Base-by-base conservation (phyloP, 2,888 invertebrate genomes). In the Pandemis corylana region DNA sequence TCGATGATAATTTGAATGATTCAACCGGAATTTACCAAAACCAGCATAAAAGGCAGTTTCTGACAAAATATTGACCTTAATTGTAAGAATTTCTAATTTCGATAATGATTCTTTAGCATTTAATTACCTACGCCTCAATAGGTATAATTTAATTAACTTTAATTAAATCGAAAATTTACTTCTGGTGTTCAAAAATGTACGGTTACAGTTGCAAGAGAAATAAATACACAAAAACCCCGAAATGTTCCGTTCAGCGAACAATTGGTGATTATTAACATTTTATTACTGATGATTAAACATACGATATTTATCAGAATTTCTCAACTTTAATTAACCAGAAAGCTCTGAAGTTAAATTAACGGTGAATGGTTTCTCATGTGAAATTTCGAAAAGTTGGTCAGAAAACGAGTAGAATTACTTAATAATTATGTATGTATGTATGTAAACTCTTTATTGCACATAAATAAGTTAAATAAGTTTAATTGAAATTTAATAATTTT, bases 271-370 rank as follows among this genome's bases (percentile, higher is more conserved):
- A n/a, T 42, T 12, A 46, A 44, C 56, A 20, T 59, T 68, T 59
- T 59, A 59, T 68, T 46, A 20, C 51, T n/a, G 51, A 66, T 68
- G 61, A 46, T 61, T 59, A 68, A 53, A 68, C 44, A 68, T 46
- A 13, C 59, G 44, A 28, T 7, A 61, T 53, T 49, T 67, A 15
- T 15, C 5, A n/a, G 53, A 53, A 53, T 53, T 42, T 56, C 20
- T 13, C 13, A 66, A 51, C 13, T 46, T 59, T 67, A 67, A 68
- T 68, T 68, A 36, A 13, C 12, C 4, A 20, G 44, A 46, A 51
- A 51, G 46, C 28, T 28, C 59, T 61, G 59, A 13, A 53, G 9
- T 28, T n/a, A 6, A 53, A 44, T 28, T 15, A 67, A 56, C 36
- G 56, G n/a, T 36, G 49, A 49, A 53, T 12, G 51, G 51, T 53